Evolutionary conservation across 2,113 vertebrate species (phyloP), one percentile per base, ranked within the genome.

Genomic region (Podiceps cristatus): DNA sequence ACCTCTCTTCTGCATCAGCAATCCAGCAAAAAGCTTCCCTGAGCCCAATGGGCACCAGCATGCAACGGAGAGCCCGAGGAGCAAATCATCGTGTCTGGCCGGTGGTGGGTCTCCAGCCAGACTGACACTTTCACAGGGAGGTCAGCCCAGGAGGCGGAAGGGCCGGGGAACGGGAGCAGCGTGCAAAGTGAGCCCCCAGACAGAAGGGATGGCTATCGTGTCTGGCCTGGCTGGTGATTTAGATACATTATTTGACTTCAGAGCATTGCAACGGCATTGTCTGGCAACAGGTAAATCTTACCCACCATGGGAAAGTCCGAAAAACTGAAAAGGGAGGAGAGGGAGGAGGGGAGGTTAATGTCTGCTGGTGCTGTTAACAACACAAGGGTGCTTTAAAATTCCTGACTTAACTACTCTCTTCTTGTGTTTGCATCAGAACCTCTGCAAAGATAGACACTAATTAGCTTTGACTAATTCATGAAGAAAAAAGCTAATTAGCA

Each of bases 401-500:
- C 91, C 64, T 9, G 5, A 59, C 80, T 91, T 86, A 86, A 93
- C 79, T 68, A 27, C 76, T 49, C 52, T 62, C 72, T 64, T 53
- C 86, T 90, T 40, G 8, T 31, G 81, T 79, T 90, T 76, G 69
- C 58, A 82, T 69, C 89, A 76, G 84, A 87, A 97, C 58, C 77
- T 94, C 89, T 82, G 50, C 77, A 86, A 69, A 91, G 86, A 79
- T 59, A 79, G 84, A 72, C 63, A 19, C 74, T 88, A 95, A 96
- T 97, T 97, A 97, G 86, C 92, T 96, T 55, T 90, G 73, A 96
- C 78, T 95, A 96, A 97, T 97, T 96, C 91, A 97, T 86, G 79
- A 96, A 88, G 71, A 94, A 95, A 92, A 96, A 96, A 91, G 71
- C 69, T 95, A 96, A 96, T 94, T 87, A 97, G 83, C 85, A 96